Conservation (phyloP, 2,888 invertebrate species). For the Carcina quercana region DNA sequence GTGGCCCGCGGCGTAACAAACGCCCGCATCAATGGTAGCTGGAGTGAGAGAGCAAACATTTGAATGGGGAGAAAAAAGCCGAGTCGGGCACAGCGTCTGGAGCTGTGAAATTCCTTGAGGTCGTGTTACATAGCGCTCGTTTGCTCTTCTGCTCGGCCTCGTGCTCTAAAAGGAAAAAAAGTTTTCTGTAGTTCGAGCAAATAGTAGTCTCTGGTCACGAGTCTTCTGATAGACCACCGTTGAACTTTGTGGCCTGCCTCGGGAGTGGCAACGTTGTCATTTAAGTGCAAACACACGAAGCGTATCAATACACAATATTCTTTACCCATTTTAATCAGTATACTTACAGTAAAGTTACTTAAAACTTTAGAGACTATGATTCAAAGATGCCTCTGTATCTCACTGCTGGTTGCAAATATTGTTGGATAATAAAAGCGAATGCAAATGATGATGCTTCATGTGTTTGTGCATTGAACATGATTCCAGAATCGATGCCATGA, state of each 20-base stretch:
- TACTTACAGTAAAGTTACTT: no score
- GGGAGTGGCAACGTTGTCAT: no score
- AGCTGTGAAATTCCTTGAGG: constrained; percentile 72
- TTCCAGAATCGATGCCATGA: no score
- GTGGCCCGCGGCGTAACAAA: constrained; percentile 61
- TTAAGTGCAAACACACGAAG: no score
- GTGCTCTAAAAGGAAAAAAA: constrained; percentile 71
- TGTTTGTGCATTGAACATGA: no score
- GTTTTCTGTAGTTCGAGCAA: constrained; percentile 65
- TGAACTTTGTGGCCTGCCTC: constrained; percentile 34
- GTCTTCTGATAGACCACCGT: constrained; percentile 65
- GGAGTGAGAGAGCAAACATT: constrained; percentile 68
- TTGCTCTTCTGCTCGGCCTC: constrained; percentile 65
- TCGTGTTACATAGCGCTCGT: constrained; percentile 68
- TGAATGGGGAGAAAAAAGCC: constrained; percentile 57
- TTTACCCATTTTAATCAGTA: no score
- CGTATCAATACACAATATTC: no score
- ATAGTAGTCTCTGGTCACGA: constrained; percentile 67
- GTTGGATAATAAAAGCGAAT: no score
- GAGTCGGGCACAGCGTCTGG: constrained; percentile 48
- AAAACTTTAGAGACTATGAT: no score
- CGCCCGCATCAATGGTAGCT: constrained; percentile 67
- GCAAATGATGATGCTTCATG: no score
- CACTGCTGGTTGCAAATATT: no score
- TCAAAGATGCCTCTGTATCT: no score